phyloP scores from a whole-genome alignment of 92 coral and sea anemone genomes.

The Porites cylindrica region DNA sequence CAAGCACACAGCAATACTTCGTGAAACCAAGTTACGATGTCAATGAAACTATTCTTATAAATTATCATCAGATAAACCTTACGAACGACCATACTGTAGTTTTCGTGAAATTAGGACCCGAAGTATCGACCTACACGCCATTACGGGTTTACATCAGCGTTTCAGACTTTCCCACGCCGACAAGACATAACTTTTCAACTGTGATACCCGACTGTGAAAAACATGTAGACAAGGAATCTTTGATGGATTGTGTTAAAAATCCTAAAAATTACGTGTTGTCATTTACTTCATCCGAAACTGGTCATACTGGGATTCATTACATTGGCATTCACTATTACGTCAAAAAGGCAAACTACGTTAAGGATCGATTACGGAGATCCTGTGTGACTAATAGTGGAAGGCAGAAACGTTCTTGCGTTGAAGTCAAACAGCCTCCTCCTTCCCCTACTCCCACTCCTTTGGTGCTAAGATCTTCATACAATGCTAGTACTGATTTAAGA shows the following conservation, averaged over 20 bases:
- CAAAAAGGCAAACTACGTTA: neutral
- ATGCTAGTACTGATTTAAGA: conserved; percentile 59
- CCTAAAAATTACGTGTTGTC: conserved; percentile 51
- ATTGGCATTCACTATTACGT: conserved; percentile 72
- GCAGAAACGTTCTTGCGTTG: conserved; percentile 74
- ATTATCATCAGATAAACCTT: conserved; percentile 27
- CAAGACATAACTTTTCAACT: conserved; percentile 16
- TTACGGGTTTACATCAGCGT: conserved; percentile 57
- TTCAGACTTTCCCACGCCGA: conserved; percentile 51
- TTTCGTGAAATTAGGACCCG: conserved; percentile 21
- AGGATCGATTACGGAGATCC: conserved; percentile 14
- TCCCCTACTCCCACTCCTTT: conserved; percentile 45
- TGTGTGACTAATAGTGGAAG: conserved; percentile 45
- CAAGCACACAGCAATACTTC: conserved; percentile 7
- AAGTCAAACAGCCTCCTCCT: conserved; percentile 69
- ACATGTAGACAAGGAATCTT: neutral
- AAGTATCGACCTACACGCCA: neutral
- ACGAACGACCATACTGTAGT: conserved; percentile 9
- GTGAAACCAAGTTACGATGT: conserved; percentile 32
- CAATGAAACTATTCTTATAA: conserved; percentile 25
- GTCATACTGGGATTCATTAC: conserved; percentile 65
- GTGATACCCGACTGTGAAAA: conserved; percentile 62
- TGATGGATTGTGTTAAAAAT: conserved; percentile 48
- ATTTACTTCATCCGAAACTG: conserved; percentile 57
- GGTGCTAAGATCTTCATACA: conserved; percentile 40